A percentile compares a stretch with the other conserved stretches of the same genome.
Conservation (phyloP, 35 echinoderm and acorn worm species). For the Patiria miniata region DNA sequence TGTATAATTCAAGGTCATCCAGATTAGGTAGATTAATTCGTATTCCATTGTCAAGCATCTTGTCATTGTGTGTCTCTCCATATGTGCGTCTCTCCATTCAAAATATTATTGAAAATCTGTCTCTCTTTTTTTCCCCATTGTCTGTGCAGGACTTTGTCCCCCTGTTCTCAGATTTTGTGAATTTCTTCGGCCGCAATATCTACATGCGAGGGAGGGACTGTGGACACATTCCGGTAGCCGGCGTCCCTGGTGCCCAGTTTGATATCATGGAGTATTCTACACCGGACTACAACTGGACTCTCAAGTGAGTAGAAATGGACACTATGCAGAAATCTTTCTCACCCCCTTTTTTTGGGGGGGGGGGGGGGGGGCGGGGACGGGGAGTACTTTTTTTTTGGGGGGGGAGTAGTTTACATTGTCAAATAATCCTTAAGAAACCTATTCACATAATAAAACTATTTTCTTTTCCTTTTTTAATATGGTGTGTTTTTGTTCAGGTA, state of each 20-base stretch:
- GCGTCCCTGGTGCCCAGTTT: constrained; percentile 71
- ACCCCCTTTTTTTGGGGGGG: too few relatives aligned
- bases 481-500: too few relatives aligned
- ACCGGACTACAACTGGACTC: constrained; percentile 83
- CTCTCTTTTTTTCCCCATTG: constrained; percentile 29
- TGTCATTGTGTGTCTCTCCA: too few relatives aligned
- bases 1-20: too few relatives aligned
- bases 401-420: too few relatives aligned
- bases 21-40: too few relatives aligned
- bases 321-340: neutral
- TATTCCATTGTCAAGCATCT: too few relatives aligned
- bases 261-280: constrained; percentile 71
- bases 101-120: too few relatives aligned
- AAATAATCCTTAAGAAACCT: too few relatives aligned
- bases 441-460: too few relatives aligned
- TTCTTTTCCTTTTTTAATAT: too few relatives aligned
- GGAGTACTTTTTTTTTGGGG: neutral
- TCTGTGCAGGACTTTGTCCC: constrained; percentile 91
- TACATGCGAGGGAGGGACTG: constrained; percentile 83
- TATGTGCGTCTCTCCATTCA: too few relatives aligned
- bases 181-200: constrained; percentile 89
- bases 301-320: constrained; percentile 65
- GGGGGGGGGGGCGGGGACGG: neutral
- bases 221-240: constrained; percentile 68
- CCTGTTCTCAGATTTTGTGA: constrained; percentile 93